These are phyloP conservation scores for Nomada flava DNA, from an alignment of 2,888 invertebrate genomes.

Conservation along the genomic window DNA sequence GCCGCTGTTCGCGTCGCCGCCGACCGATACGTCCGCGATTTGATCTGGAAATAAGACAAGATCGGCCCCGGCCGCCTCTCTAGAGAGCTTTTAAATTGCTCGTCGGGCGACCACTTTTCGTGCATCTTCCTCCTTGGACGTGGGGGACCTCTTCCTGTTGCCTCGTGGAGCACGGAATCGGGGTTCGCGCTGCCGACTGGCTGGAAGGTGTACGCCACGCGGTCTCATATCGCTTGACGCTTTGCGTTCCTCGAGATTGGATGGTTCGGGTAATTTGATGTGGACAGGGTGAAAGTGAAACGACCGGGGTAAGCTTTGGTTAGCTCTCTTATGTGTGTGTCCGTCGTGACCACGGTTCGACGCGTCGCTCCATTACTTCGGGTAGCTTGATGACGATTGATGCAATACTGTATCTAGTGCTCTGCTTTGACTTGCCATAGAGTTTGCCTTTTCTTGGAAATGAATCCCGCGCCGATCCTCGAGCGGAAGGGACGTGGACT, in stretches of 20 bases:
- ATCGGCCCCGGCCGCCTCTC: slow-evolving; percentile 13
- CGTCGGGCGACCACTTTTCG: background rate
- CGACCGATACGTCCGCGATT: slow-evolving; percentile 58
- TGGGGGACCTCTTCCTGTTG: background rate
- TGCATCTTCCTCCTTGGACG: background rate
- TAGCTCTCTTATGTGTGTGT: background rate
- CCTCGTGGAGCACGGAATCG: slow-evolving; percentile 5
- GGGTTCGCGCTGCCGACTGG: background rate
- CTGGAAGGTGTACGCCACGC: background rate
- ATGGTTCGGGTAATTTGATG: background rate
- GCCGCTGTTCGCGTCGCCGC: slow-evolving; percentile 24
- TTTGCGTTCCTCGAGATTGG: background rate
- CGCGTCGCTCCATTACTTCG: background rate
- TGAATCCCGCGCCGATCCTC: background rate
- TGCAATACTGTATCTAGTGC: background rate
- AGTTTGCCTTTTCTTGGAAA: background rate
- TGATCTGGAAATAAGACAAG: slow-evolving; percentile 64
- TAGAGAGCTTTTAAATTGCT: slow-evolving; percentile 33
- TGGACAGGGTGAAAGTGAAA: background rate
- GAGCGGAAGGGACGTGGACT: background rate
- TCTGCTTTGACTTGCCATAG: background rate
- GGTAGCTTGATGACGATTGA: too few species aligned
- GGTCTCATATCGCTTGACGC: background rate
- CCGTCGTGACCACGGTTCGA: background rate
- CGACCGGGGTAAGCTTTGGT: background rate